Evolutionary conservation across 2,888 invertebrate species (phyloP).

Genomic region (Eupithecia subfuscata): DNA sequence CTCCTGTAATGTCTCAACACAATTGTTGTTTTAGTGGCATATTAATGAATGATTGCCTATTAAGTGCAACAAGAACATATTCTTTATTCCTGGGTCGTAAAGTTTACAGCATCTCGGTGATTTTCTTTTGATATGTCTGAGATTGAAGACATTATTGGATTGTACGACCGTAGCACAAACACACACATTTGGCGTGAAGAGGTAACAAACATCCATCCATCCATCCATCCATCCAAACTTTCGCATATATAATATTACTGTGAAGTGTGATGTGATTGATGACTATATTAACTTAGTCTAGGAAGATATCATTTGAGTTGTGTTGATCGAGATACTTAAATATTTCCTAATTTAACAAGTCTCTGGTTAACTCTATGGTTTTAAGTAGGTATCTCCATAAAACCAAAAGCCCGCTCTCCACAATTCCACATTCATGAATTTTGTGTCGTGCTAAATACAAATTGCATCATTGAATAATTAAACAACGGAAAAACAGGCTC

Average conservation of each 20-base stretch:
- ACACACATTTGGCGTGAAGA: too few species aligned
- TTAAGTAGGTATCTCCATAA: neutral
- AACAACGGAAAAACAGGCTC: slow-evolving; percentile 35
- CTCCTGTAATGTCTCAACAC: slow-evolving; percentile 76
- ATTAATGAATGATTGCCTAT: slow-evolving; percentile 80
- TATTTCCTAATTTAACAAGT: neutral
- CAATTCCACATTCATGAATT: neutral
- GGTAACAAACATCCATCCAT: too few species aligned
- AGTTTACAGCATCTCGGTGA: slow-evolving; percentile 25
- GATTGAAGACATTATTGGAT: slow-evolving; percentile 7
- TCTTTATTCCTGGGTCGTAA: slow-evolving; percentile 55
- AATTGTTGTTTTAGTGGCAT: slow-evolving; percentile 75
- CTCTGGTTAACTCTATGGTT: neutral
- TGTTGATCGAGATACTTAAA: neutral
- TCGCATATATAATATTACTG: too few species aligned
- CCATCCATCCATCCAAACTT: too few species aligned
- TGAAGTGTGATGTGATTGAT: too few species aligned
- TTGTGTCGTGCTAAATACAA: neutral
- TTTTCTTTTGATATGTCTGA: slow-evolving; percentile 26
- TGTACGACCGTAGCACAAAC: neutral
- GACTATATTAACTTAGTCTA: too few species aligned
- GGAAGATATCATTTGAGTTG: too few species aligned
- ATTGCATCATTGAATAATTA: slow-evolving; percentile 33
- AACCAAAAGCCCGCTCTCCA: neutral
- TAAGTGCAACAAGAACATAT: slow-evolving; percentile 70